These are phyloP conservation scores for Tachystola acroxantha DNA, from an alignment of 2,888 invertebrate species.

Conservation along the genomic window DNA sequence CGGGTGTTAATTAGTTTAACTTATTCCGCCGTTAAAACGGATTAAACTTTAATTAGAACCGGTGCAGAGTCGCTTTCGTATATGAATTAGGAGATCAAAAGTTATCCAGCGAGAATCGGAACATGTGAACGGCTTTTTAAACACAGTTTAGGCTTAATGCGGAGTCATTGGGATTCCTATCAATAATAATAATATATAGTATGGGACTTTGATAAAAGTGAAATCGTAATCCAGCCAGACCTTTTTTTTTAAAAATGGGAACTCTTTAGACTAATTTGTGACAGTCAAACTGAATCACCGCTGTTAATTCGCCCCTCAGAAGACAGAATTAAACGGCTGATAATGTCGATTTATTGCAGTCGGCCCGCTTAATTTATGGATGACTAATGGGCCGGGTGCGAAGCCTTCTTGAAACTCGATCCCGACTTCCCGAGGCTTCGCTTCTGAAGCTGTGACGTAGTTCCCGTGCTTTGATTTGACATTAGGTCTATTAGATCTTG, in stretches of 20 bases:
- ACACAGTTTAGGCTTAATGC: background rate
- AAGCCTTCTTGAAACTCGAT: constrained; percentile 4
- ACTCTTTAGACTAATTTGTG: no score
- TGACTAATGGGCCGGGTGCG: constrained; percentile 19
- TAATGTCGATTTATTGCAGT: constrained; percentile 7
- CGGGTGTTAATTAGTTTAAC: constrained; percentile 4
- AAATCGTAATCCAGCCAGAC: no score
- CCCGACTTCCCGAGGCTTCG: no score
- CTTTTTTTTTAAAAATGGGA: no score
- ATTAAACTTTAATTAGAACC: constrained; percentile 9
- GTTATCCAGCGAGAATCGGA: background rate
- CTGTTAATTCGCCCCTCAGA: no score
- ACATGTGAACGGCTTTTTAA: constrained; percentile 1
- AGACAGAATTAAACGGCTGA: no score
- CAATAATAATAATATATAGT: no score
- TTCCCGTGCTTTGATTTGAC: no score
- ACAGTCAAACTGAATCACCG: no score
- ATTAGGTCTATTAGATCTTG: no score
- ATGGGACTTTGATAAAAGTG: no score
- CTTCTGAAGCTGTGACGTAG: constrained; percentile 14
- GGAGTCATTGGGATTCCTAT: constrained; percentile 1
- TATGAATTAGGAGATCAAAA: background rate
- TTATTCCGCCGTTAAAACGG: background rate
- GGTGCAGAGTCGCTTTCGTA: constrained; percentile 1
- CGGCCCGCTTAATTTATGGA: constrained; percentile 9